Base-by-base conservation (phyloP, 2,888 invertebrate genomes). In the Drosophila ustulata region DNA sequence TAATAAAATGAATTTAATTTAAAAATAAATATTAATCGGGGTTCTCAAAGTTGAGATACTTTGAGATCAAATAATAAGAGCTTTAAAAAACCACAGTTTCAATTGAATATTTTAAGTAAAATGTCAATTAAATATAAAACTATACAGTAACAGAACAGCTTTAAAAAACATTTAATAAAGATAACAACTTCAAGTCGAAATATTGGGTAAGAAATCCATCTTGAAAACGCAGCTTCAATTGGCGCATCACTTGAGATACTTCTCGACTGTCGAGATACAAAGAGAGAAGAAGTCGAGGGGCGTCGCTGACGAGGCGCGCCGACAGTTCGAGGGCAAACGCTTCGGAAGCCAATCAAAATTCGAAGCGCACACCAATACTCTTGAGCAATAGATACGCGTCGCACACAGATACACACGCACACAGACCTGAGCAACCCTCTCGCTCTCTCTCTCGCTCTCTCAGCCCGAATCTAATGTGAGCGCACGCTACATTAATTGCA, bases 261-360 rank as follows among this genome's bases (percentile, higher is more conserved):
- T 53, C 49, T 43, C 32, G 8, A 59, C 13, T 43, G 9, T 1
- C 28, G 18, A 4, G 51, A 37, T 25, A 51, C 51, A 47, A 18
- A 43, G 28, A 53, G 28, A 13, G 18, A 3, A 41, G 26, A 3
- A 39, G 18, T 37, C n/a, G 55, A 63, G 66, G 78, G 81, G 80
- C 82, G 82, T 73, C 56, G 50, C 69, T 67, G 66, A 59, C 52
- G 51, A 18, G 18, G 18, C 18, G 18, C 18, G 18, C 18, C 18
- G 18, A 18, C 66, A 65, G 32, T 57, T 63, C 62, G 69, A 66
- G 62, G 47, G 52, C 52, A 68, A 75, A 37, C 45, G 66, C 67
- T 89, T 90, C 86, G 89, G 85, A 89, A 91, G 83, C 91, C 91
- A 91, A 91, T 91, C 91, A 90, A 90, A 91, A 89, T 78, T 80